Conservation (phyloP, 2,797 vertebrate species). For the Halcyon badia region DNA sequence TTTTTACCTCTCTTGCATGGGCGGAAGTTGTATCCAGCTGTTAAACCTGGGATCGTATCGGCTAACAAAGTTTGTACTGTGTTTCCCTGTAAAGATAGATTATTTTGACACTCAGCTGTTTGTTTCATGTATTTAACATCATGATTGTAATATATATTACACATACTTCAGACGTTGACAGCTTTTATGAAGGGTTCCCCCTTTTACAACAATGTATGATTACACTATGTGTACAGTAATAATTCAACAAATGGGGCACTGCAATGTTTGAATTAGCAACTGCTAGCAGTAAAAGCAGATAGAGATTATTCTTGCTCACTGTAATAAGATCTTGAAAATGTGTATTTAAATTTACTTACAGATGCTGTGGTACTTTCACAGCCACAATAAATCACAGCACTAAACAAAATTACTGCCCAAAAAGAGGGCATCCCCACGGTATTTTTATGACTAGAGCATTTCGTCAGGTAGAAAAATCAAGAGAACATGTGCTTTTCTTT, state of each 20-base stretch:
- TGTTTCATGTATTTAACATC: constrained; percentile 72
- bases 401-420: constrained; percentile 27
- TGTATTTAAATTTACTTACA: constrained; percentile 51
- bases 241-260: constrained; percentile 68
- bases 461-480: background rate
- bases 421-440: background rate
- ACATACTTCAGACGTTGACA: constrained; percentile 56
- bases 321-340: constrained; percentile 46
- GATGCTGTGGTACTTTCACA: constrained; percentile 37
- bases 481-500: background rate
- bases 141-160: constrained; percentile 59
- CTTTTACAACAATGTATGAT: constrained; percentile 63
- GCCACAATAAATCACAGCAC: constrained; percentile 30
- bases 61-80: constrained; percentile 99
- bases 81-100: constrained; percentile 92
- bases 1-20: constrained; percentile 98
- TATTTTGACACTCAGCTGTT: constrained; percentile 76
- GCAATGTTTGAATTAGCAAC: constrained; percentile 59
- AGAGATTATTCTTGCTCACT: constrained; percentile 52
- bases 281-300: constrained; percentile 45
- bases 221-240: constrained; percentile 62
- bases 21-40: constrained; percentile 98
- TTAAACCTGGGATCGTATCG: constrained; percentile 99
- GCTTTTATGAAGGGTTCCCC: constrained; percentile 58
- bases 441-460: constrained; percentile 2